Evolutionary conservation across 2,113 vertebrate species (phyloP).

Genomic region (Dipodomys ordii): DNA sequence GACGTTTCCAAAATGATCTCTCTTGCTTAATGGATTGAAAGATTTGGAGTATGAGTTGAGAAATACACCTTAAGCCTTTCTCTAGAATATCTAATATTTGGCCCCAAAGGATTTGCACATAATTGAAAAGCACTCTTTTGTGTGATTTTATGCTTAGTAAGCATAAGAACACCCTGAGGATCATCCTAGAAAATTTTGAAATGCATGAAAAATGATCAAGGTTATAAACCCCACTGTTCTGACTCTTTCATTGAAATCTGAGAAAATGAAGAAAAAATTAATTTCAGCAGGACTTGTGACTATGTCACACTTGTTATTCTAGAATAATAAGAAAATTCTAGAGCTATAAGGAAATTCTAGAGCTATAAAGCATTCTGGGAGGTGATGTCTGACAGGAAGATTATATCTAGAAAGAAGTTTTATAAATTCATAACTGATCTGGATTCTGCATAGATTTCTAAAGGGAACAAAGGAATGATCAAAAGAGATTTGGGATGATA

Average conservation of each 20-base stretch:
- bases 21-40: not conserved
- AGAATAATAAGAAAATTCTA: not conserved
- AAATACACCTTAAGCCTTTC: slow-evolving; percentile 13
- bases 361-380: not conserved
- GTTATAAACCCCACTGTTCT: not conserved
- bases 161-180: not conserved
- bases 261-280: not conserved
- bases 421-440: slow-evolving; percentile 31
- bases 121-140: not conserved
- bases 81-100: slow-evolving; percentile 29
- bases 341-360: not conserved
- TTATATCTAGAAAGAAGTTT: not conserved
- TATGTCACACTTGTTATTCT: not conserved
- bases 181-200: slow-evolving; percentile 32
- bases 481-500: not conserved
- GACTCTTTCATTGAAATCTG: not conserved
- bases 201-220: slow-evolving; percentile 1
- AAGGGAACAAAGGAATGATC: not conserved
- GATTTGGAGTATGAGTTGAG: not conserved
- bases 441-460: not conserved
- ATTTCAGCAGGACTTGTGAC: not conserved
- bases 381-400: not conserved
- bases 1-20: slow-evolving; percentile 7
- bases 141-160: slow-evolving; percentile 40
- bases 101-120: not conserved